Evolutionary conservation across 2,797 vertebrate genomes (phyloP), one percentile per base, ranked within the genome.

Genomic region (Parotocinclus haroldoi): DNA sequence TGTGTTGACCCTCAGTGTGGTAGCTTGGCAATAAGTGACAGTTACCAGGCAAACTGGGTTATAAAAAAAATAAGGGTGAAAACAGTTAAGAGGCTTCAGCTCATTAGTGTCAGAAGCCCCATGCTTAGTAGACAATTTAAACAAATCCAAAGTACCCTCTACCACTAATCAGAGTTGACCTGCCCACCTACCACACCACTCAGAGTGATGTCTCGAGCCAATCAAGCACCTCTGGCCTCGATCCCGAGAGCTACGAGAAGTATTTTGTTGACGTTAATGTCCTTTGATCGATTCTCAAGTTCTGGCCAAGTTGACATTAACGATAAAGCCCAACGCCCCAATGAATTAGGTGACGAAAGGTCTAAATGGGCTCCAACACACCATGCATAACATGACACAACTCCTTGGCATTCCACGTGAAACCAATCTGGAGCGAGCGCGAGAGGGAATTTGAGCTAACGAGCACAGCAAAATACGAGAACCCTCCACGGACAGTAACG

Each of bases 231-330:
- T 48, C 48, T 86, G 85, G 83, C 82, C 76, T 65, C 2, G 72
- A 74, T 88, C 82, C 83, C 81, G 68, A 77, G 62, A 75, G 74
- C 78, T 11, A 59, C 85, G 80, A 73, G 81, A 88, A 84, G 76
- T 70, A 76, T 80, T 80, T 81, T 82, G 83, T 27, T 68, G 69
- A 66, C 58, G 40, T 62, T 75, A 81, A 80, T 76, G 68, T 74
- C 66, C 76, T 79, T 77, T 74, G 72, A 76, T 74, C 54, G 63
- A 37, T 57, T 55, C 67, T 74, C 73, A 70, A 76, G 77, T 63
- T 39, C 55, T n/a, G 63, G 14, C 57, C 36, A 71, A 27, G 27
- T 27, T 54, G 69, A 68, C 44, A 69, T 59, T 16, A 40, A 42
- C 52, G 27, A 51, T 55, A 40, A 68, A 71, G 64, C 39, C 44